Conservation (phyloP, 2,113 vertebrate species). For the Pedetes capensis region DNA sequence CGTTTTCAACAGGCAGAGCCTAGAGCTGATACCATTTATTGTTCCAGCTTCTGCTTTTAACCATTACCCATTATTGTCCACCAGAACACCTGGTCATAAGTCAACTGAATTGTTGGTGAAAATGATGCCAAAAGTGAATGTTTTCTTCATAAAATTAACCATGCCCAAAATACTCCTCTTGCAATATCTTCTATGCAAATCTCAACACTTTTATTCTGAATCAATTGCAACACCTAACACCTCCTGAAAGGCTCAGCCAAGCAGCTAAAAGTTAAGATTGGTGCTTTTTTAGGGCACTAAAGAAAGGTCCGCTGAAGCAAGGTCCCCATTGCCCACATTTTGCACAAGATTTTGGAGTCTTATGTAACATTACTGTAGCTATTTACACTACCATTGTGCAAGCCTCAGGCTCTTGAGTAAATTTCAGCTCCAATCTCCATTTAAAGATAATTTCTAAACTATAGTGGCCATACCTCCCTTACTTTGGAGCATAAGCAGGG, state of each 20-base stretch:
- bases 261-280: constrained; percentile 17
- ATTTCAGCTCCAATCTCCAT: constrained; percentile 53
- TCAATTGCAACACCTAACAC: constrained; percentile 21
- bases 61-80: neutral
- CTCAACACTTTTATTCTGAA: constrained; percentile 37
- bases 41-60: neutral
- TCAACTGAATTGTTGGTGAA: constrained; percentile 58
- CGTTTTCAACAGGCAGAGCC: constrained; percentile 2
- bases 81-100: constrained; percentile 65
- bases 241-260: constrained; percentile 26
- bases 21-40: neutral
- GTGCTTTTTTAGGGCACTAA: neutral
- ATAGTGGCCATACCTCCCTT: neutral
- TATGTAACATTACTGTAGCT: constrained; percentile 61
- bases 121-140: constrained; percentile 71
- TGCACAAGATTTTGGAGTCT: constrained; percentile 71
- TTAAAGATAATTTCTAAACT: constrained; percentile 56
- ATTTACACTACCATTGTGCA: constrained; percentile 68
- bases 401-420: constrained; percentile 67
- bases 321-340: constrained; percentile 44
- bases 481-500: neutral
- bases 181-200: constrained; percentile 67
- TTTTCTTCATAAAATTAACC: constrained; percentile 72
- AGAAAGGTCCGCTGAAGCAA: constrained; percentile 42
- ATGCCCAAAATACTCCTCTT: constrained; percentile 50